Conservation (phyloP, 2,113 vertebrate species). For the Pelecanus crispus region DNA sequence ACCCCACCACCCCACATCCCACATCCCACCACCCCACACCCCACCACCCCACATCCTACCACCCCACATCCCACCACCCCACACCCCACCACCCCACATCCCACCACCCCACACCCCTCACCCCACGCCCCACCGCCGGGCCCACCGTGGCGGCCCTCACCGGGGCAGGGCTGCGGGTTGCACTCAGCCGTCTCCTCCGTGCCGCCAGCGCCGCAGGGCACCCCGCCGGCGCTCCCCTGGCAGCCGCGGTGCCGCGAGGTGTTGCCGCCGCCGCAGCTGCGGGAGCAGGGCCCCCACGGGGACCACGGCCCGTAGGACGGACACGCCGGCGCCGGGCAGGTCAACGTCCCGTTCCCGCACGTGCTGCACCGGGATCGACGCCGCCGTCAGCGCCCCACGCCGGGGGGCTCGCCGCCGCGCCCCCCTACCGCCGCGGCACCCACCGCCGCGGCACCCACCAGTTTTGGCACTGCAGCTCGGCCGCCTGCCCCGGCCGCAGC, state of each 20-base stretch:
- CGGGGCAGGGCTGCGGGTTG: slow-evolving; percentile 68
- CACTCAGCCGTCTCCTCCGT: slow-evolving; percentile 57
- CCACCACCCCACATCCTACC: too few species aligned
- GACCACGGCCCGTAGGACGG: slow-evolving; percentile 79
- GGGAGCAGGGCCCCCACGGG: slow-evolving; percentile 79
- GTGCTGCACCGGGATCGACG: slow-evolving; percentile 55
- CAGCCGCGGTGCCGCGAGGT: slow-evolving; percentile 71
- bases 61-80: too few species aligned
- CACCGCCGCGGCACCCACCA: slow-evolving; percentile 66
- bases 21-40: too few species aligned
- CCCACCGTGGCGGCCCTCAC: slow-evolving; percentile 43
- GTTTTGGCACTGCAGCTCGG: slow-evolving; percentile 74
- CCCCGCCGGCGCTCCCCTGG: background rate
- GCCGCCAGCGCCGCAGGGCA: slow-evolving; percentile 59
- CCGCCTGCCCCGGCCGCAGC: slow-evolving; percentile 60
- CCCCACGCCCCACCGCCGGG: too few species aligned
- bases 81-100: too few species aligned
- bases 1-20: too few species aligned
- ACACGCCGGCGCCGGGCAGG: slow-evolving; percentile 70
- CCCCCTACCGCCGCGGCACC: too few species aligned
- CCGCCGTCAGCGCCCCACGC: background rate
- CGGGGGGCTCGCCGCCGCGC: background rate
- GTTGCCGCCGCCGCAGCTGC: slow-evolving; percentile 75
- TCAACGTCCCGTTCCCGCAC: slow-evolving; percentile 79
- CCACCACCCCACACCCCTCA: too few species aligned